These are phyloP conservation scores for Pilophorus perplexus DNA, from an alignment of 2,888 invertebrate species.

Conservation along the genomic window DNA sequence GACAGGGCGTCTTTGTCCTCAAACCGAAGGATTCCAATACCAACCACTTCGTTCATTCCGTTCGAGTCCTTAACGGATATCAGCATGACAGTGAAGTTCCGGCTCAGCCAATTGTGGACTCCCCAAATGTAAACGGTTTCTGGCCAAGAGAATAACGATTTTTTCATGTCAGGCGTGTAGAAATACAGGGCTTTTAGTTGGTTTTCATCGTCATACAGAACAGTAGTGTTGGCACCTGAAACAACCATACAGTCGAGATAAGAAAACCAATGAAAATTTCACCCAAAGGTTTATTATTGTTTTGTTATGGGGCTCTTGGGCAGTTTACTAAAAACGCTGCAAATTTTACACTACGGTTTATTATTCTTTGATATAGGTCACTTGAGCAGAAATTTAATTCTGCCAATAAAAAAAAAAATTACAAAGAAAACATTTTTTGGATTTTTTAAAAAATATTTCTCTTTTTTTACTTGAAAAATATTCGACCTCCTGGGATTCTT, in stretches of 20 bases:
- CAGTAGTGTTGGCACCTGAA: slow-evolving; percentile 26
- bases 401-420: too few relatives aligned
- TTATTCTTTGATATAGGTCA: too few relatives aligned
- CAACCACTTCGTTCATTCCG: slow-evolving; percentile 25
- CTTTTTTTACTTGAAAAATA: too few relatives aligned
- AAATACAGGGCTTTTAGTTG: slow-evolving; percentile 25
- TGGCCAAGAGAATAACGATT: slow-evolving; percentile 31
- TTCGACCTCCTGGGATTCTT: too few relatives aligned
- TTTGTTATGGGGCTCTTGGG: too few relatives aligned
- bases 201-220: slow-evolving; percentile 28
- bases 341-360: too few relatives aligned
- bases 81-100: slow-evolving; percentile 29
- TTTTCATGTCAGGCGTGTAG: slow-evolving; percentile 27
- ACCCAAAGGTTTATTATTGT: too few relatives aligned
- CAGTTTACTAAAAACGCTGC: too few relatives aligned
- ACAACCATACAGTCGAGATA: too few relatives aligned
- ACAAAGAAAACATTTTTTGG: too few relatives aligned
- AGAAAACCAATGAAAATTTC: too few relatives aligned
- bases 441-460: background rate
- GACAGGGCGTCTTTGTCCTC: slow-evolving; percentile 30
- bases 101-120: slow-evolving; percentile 23
- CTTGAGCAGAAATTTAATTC: too few relatives aligned
- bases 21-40: slow-evolving; percentile 15
- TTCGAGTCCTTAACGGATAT: slow-evolving; percentile 35
- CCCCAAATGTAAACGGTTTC: slow-evolving; percentile 27